phyloP scores from a whole-genome alignment of 1,140 invertebrate species.

The Brachionus sp. region DNA sequence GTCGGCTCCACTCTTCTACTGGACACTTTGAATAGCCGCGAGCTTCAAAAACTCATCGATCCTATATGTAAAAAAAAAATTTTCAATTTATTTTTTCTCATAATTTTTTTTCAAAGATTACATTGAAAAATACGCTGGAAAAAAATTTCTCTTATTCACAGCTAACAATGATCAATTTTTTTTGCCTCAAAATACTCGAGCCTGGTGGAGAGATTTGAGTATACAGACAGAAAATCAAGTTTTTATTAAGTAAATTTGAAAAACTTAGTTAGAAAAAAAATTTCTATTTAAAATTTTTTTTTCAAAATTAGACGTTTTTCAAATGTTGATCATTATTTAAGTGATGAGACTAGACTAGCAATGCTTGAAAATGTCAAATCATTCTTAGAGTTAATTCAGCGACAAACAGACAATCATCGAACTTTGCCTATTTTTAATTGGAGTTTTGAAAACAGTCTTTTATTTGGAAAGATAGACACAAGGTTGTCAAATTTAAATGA shows the following conservation, averaged over 20 bases:
- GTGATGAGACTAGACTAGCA: neutral
- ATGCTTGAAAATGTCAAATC: neutral
- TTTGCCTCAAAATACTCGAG: neutral
- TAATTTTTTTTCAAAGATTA: neutral
- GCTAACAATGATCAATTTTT: conserved; percentile 6
- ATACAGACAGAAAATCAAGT: neutral
- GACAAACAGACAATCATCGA: neutral
- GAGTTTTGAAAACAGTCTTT: conserved; percentile 4
- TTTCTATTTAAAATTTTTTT: neutral
- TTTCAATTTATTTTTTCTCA: neutral
- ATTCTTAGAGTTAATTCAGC: neutral
- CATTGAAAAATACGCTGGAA: neutral
- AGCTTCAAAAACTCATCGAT: neutral
- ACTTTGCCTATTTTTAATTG: neutral
- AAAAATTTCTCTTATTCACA: neutral
- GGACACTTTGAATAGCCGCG: neutral
- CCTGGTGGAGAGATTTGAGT: neutral
- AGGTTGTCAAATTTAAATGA: neutral
- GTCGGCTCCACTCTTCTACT: neutral
- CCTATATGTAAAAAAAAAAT: neutral
- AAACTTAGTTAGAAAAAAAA: neutral
- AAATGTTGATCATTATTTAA: neutral
- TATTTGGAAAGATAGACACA: neutral
- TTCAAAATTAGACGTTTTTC: neutral
- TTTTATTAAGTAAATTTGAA: neutral